phyloP scores from a whole-genome alignment of 2,797 vertebrate genomes.

The Hydrophis major region DNA sequence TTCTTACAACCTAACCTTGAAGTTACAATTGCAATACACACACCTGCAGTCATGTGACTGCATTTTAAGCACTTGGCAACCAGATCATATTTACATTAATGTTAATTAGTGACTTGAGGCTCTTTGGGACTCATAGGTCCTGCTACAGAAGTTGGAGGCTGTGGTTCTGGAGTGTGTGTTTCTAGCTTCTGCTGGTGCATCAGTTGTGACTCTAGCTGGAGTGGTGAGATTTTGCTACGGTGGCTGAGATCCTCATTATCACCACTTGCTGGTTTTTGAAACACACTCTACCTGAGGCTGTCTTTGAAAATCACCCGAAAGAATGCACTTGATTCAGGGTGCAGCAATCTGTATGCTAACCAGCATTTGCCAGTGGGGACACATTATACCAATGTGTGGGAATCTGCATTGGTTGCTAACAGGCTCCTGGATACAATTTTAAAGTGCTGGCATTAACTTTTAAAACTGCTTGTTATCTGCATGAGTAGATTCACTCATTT shows the following conservation, averaged over 20 bases:
- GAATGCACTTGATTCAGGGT: background rate
- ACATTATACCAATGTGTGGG: background rate
- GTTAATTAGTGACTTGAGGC: background rate
- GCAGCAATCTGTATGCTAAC: background rate
- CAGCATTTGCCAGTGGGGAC: background rate
- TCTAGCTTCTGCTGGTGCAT: background rate
- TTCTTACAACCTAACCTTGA: background rate
- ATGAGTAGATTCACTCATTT: background rate
- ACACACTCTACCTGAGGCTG: background rate
- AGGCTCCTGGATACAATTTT: background rate
- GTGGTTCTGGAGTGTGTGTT: background rate
- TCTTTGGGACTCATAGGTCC: background rate
- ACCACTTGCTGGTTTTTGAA: background rate
- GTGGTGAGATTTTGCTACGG: background rate
- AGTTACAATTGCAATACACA: background rate
- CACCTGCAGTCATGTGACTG: background rate
- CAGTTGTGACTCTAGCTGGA: background rate
- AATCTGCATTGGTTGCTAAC: background rate
- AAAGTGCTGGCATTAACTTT: background rate
- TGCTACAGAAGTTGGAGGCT: background rate
- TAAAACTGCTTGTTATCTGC: background rate
- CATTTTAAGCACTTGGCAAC: background rate
- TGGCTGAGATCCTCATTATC: background rate
- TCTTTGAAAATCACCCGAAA: background rate
- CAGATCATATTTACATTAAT: background rate